A percentile compares a stretch with the other conserved stretches of the same genome.
Conservation (phyloP, 1,140 invertebrate genomes). For the Trichonephila inaurata region DNA sequence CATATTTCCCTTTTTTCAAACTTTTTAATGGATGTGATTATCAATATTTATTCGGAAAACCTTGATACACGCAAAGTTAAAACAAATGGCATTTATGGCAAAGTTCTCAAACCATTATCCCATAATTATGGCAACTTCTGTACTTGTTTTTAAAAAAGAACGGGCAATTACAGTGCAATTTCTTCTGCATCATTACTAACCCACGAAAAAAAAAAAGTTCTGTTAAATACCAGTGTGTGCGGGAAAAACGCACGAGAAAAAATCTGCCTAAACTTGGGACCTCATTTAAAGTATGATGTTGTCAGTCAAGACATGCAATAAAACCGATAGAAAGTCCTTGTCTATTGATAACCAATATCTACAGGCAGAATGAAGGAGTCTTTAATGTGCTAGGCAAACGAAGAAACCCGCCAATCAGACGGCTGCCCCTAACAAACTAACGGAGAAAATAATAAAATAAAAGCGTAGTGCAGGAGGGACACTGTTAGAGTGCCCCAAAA, state of each 20-base stretch:
- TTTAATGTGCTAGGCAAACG: slow-evolving; percentile 71
- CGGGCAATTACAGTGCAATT: not conserved
- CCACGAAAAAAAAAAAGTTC: not conserved
- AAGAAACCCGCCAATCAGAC: slow-evolving; percentile 72
- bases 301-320: slow-evolving; percentile 17
- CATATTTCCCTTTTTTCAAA: not conserved
- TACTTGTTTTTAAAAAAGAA: not conserved
- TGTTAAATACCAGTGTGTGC: slow-evolving; percentile 22
- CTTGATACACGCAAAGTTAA: not conserved
- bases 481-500: slow-evolving; percentile 28
- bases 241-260: not conserved
- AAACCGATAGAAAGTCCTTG: slow-evolving; percentile 41
- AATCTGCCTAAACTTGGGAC: slow-evolving; percentile 6
- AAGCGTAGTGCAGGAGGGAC: slow-evolving; percentile 32
- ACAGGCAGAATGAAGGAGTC: slow-evolving; percentile 41
- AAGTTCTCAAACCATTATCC: not conserved
- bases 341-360: slow-evolving; percentile 71
- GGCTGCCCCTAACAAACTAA: slow-evolving; percentile 68
- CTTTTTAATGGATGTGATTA: slow-evolving; percentile 7
- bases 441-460: slow-evolving; percentile 70
- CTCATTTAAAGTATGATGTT: slow-evolving; percentile 42
- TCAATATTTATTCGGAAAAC: slow-evolving; percentile 9
- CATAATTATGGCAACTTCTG: slow-evolving; percentile 15
- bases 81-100: not conserved
- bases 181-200: slow-evolving; percentile 1